Percentiles rank a stretch among this genome's conserved stretches.
Conservation (phyloP, 2,113 vertebrate genomes). For the Salvelinus sp. region DNA sequence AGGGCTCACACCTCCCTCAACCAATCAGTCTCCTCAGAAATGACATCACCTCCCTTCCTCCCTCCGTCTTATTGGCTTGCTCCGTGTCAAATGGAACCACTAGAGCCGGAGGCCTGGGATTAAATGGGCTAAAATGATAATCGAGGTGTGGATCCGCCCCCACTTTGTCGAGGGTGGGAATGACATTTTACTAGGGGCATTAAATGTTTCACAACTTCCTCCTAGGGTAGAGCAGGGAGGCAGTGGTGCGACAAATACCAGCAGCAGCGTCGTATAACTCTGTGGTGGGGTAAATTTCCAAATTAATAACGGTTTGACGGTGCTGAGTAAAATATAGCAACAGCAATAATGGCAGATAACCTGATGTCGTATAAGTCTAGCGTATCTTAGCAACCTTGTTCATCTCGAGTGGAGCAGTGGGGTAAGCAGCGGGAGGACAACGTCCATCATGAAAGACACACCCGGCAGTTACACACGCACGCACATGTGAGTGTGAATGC, state of each 20-base stretch:
- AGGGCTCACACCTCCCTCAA: constrained; percentile 47
- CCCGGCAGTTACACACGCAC: constrained; percentile 44
- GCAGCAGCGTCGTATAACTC: constrained; percentile 62
- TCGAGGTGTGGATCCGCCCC: constrained; percentile 65
- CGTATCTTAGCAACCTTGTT: constrained; percentile 84
- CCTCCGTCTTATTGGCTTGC: constrained; percentile 52
- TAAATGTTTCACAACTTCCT: constrained; percentile 18
- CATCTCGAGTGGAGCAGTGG: constrained; percentile 72
- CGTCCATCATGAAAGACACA: constrained; percentile 73
- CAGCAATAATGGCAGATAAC: constrained; percentile 77
- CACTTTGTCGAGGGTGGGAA: constrained; percentile 66
- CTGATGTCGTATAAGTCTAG: constrained; percentile 79
- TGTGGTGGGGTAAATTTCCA: constrained; percentile 70
- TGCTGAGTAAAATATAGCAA: constrained; percentile 78
- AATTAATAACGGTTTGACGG: constrained; percentile 75
- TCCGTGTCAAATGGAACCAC: constrained; percentile 59
- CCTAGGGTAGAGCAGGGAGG: constrained; percentile 11
- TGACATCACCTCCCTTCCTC: constrained; percentile 49
- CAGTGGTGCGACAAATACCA: constrained; percentile 43
- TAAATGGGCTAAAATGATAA: constrained; percentile 65
- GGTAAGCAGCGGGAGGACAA: constrained; percentile 65
- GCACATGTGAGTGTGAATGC: constrained; percentile 11
- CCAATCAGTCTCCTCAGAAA: constrained; percentile 55
- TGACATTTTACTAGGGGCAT: constrained; percentile 59
- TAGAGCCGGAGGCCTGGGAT: constrained; percentile 62